Conservation (phyloP, 2,797 vertebrate species). For the Luscinia luscinia region DNA sequence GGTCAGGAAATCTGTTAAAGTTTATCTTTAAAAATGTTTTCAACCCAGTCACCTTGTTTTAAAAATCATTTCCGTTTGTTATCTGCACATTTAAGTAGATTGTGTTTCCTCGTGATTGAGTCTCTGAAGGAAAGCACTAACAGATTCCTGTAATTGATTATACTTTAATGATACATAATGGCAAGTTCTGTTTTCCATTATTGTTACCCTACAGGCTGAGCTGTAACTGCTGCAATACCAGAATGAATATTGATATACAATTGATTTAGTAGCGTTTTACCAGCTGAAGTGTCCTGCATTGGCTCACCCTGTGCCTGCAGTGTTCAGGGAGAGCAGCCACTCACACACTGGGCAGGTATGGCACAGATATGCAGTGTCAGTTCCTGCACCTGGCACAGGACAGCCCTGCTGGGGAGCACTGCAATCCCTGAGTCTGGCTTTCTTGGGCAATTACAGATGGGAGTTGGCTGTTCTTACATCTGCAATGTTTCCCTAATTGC, state of each 20-base stretch:
- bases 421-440: background rate
- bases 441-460: background rate
- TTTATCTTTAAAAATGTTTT: slow-evolving; percentile 56
- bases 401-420: rapidly evolving
- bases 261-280: background rate
- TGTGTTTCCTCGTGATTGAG: slow-evolving; percentile 1
- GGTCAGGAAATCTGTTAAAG: slow-evolving; percentile 47
- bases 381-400: background rate
- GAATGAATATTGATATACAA: background rate
- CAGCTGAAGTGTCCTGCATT: background rate
- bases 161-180: slow-evolving; percentile 37
- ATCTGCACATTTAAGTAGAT: slow-evolving; percentile 22
- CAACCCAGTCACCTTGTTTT: slow-evolving; percentile 39
- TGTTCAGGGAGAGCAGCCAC: rapidly evolving
- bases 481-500: background rate
- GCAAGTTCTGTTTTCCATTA: slow-evolving; percentile 56
- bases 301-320: background rate
- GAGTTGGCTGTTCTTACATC: background rate
- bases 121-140: slow-evolving; percentile 55
- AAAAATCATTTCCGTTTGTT: slow-evolving; percentile 65
- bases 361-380: background rate
- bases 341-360: background rate
- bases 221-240: background rate
- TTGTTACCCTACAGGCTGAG: background rate
- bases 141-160: slow-evolving; percentile 44